These are phyloP conservation scores for Muricea muricata DNA, from an alignment of 92 coral and sea anemone species.

Conservation along the genomic window DNA sequence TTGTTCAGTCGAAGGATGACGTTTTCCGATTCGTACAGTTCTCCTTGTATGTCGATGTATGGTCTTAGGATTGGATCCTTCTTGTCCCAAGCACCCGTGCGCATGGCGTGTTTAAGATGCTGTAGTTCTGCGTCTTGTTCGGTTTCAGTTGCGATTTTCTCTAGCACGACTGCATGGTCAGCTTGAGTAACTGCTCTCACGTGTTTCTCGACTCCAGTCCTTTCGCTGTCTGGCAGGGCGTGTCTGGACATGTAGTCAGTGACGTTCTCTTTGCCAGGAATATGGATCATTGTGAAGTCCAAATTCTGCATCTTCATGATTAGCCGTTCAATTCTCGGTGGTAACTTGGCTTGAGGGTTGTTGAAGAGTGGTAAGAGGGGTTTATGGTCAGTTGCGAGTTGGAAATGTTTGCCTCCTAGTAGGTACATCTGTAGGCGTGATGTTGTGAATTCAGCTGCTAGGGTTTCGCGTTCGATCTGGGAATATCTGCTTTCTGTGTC, in stretches of 20 bases:
- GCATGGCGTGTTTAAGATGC: constrained; percentile 35
- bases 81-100: constrained; percentile 52
- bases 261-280: constrained; percentile 25
- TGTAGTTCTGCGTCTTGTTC: constrained; percentile 14
- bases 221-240: constrained; percentile 27
- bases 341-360: constrained; percentile 53
- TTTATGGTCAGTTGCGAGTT: constrained; percentile 59
- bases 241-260: constrained; percentile 56
- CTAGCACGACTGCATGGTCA: constrained; percentile 55
- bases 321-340: constrained; percentile 36
- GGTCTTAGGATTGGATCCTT: constrained; percentile 41
- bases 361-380: constrained; percentile 53
- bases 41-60: constrained; percentile 38
- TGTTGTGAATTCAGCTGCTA: constrained; percentile 58
- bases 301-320: constrained; percentile 36
- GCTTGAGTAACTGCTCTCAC: constrained; percentile 42
- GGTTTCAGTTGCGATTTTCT: constrained; percentile 52
- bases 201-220: constrained; percentile 34
- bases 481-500: neutral
- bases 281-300: constrained; percentile 43
- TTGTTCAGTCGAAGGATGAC: constrained; percentile 48
- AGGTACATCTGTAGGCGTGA: constrained; percentile 59
- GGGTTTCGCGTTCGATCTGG: constrained; percentile 53
- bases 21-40: constrained; percentile 47
- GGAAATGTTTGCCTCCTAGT: constrained; percentile 46